phyloP scores from a whole-genome alignment of 37 sponge, comb jelly and placozoan genomes.

The Aplysina aerophoba region DNA sequence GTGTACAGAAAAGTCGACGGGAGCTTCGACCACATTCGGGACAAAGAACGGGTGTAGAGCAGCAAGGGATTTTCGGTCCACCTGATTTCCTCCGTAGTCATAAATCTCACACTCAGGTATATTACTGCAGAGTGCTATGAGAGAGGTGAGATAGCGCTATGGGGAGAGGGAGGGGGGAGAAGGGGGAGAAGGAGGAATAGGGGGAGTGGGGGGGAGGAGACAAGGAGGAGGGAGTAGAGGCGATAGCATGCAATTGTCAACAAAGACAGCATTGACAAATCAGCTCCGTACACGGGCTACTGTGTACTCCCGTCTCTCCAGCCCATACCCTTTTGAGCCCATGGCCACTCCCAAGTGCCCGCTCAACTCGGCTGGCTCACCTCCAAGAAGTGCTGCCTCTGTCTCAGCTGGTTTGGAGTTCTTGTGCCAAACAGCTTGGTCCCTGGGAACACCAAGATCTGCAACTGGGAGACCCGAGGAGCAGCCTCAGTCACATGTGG shows the following conservation, averaged over 20 bases:
- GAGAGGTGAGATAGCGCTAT: conserved; percentile 53
- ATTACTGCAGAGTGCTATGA: conserved; percentile 44
- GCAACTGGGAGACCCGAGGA: conserved; percentile 15
- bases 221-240: too few relatives aligned
- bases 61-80: neutral
- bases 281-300: too few relatives aligned
- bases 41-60: conserved; percentile 28
- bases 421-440: conserved; percentile 67
- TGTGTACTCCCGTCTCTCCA: too few relatives aligned
- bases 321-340: too few relatives aligned
- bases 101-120: conserved; percentile 41
- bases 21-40: conserved; percentile 40
- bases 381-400: conserved; percentile 54
- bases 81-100: neutral
- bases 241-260: too few relatives aligned
- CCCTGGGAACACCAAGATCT: conserved; percentile 59
- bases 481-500: too few relatives aligned
- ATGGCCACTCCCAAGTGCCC: neutral
- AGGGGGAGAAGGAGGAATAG: neutral
- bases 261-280: too few relatives aligned
- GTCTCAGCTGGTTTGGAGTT: conserved; percentile 38
- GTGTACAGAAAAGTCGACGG: neutral
- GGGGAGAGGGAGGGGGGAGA: neutral
- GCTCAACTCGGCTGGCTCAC: conserved; percentile 11
- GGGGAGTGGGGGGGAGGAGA: too few relatives aligned